Conservation (phyloP, 2,797 vertebrate genomes). For the Knipowitschia caucasica region DNA sequence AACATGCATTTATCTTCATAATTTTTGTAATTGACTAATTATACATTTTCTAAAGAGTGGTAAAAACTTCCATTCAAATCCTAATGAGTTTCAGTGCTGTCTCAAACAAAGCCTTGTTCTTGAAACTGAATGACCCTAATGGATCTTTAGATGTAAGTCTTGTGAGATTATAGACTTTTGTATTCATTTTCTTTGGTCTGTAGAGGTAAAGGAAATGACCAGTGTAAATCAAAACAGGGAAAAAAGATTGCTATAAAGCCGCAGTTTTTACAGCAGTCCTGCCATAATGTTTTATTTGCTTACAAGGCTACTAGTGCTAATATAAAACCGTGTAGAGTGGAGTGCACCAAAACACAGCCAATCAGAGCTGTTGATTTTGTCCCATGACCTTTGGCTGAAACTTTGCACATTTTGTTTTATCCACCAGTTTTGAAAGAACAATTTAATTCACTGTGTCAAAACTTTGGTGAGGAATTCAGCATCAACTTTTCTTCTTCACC, state of each 20-base stretch:
- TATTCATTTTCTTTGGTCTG: background rate
- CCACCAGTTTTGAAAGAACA: too few relatives aligned
- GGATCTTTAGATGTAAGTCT: background rate
- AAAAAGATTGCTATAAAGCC: too few relatives aligned
- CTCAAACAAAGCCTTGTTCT: background rate
- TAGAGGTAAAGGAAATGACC: too few relatives aligned
- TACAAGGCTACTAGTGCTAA: too few relatives aligned
- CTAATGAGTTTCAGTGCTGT: background rate
- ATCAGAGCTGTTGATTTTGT: too few relatives aligned
- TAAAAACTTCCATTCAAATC: background rate
- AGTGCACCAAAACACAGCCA: too few relatives aligned
- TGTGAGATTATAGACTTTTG: background rate
- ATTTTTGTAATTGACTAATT: slow-evolving; percentile 5
- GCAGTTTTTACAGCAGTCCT: too few relatives aligned
- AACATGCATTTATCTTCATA: slow-evolving; percentile 5
- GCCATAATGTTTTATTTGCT: too few relatives aligned
- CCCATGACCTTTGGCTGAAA: too few relatives aligned
- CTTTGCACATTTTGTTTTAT: too few relatives aligned
- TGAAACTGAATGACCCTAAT: background rate
- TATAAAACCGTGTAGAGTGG: too few relatives aligned
- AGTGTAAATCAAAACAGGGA: background rate
- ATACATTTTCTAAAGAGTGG: background rate
- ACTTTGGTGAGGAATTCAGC: too few relatives aligned
- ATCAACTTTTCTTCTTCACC: background rate
- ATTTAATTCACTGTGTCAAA: background rate